Evolutionary conservation across 1,140 invertebrate genomes (phyloP).

Genomic region (Chymomyza costata): DNA sequence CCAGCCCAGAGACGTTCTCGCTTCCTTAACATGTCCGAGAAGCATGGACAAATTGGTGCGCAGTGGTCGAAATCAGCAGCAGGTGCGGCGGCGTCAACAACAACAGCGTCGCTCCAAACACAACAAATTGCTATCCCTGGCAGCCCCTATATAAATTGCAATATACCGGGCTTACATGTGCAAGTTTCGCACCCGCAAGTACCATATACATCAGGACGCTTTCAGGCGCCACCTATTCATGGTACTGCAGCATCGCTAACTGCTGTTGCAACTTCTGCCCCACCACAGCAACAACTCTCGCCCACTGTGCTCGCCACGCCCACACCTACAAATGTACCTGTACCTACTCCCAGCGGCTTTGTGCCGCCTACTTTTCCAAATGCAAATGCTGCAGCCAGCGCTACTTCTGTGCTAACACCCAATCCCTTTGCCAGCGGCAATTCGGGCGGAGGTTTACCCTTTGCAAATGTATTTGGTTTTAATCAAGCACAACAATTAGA

Average conservation of each 20-base stretch:
- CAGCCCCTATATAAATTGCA: constrained; percentile 39
- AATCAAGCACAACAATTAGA: constrained; percentile 54
- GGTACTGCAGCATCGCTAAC: constrained; percentile 38
- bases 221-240: constrained; percentile 57
- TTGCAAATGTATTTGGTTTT: constrained; percentile 55
- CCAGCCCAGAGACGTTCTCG: constrained; percentile 7
- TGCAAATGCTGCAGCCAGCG: constrained; percentile 15
- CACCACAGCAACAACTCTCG: constrained; percentile 1
- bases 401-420: constrained; percentile 56
- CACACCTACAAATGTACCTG: constrained; percentile 64
- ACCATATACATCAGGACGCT: constrained; percentile 49
- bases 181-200: constrained; percentile 28
- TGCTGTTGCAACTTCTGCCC: constrained; percentile 24
- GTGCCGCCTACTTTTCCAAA: constrained; percentile 57
- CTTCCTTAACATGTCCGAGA: constrained; percentile 67
- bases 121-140: constrained; percentile 26
- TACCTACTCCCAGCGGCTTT: constrained; percentile 60
- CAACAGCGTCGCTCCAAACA: constrained; percentile 36
- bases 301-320: constrained; percentile 47
- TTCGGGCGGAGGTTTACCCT: constrained; percentile 41
- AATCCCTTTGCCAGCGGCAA: constrained; percentile 60
- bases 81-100: constrained; percentile 38
- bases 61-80: constrained; percentile 65
- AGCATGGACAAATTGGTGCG: constrained; percentile 66
- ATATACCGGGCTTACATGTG: constrained; percentile 25